phyloP scores from a whole-genome alignment of 2,797 vertebrate species.

The Enteromius fasciolatus region DNA sequence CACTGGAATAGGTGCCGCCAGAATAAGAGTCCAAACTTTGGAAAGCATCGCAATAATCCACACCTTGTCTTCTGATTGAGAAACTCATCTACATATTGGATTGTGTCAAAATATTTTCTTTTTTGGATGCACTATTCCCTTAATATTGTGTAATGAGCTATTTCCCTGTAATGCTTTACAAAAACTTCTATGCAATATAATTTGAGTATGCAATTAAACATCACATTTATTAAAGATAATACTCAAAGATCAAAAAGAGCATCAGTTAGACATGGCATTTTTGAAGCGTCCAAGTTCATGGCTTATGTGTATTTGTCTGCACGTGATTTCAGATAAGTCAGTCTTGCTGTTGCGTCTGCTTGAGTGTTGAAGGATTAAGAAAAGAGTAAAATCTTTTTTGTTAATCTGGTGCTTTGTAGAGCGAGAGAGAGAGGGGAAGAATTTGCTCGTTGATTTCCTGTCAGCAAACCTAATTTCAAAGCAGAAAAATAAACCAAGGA shows the following conservation, averaged over 20 bases:
- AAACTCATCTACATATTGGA: background rate
- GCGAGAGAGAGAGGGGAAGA: background rate
- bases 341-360: conserved; percentile 24
- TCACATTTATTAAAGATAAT: background rate
- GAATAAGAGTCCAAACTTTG: background rate
- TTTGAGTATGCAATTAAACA: background rate
- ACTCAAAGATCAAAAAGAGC: conserved; percentile 10
- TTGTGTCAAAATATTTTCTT: background rate
- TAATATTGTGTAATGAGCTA: background rate
- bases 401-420: conserved; percentile 49
- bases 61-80: background rate
- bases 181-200: background rate
- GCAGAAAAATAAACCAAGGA: background rate
- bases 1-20: background rate
- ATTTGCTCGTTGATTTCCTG: conserved; percentile 17
- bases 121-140: background rate
- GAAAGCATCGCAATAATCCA: background rate
- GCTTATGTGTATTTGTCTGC: conserved; percentile 6
- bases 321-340: conserved; percentile 8
- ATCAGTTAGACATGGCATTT: background rate
- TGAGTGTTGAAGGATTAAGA: conserved; percentile 51
- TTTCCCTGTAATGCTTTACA: background rate
- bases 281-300: background rate
- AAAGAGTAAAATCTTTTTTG: conserved; percentile 48
- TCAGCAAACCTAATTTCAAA: conserved; percentile 22